Conservation (phyloP, 1,140 invertebrate genomes). For the Caenorhabditis inopinata region DNA sequence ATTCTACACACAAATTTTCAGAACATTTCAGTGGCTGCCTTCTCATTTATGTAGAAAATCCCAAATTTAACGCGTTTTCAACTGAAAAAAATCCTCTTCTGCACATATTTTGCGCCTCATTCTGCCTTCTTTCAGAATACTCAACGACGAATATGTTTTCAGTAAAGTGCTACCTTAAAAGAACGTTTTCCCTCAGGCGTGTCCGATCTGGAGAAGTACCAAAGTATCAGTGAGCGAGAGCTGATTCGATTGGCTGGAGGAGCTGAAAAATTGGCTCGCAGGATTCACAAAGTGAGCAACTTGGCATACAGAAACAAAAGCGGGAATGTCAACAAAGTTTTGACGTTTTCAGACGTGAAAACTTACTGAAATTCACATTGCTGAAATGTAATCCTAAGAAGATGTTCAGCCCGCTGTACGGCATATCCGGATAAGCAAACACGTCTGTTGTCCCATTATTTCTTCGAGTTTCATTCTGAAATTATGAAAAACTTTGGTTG, state of each 20-base stretch:
- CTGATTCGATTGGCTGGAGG: conserved; percentile 49
- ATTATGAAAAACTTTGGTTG: too few species aligned
- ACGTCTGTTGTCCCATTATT: conserved; percentile 43
- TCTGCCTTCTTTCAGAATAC: too few species aligned
- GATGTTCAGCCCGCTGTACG: conserved; percentile 44
- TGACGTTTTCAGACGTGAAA: background rate
- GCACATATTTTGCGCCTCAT: too few species aligned
- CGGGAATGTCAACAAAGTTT: too few species aligned
- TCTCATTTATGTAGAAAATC: too few species aligned
- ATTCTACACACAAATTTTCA: too few species aligned
- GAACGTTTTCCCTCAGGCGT: conserved; percentile 41
- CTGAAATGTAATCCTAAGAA: conserved; percentile 60
- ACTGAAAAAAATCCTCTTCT: too few species aligned
- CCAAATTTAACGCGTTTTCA: too few species aligned
- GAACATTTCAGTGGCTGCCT: too few species aligned
- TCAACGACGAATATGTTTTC: background rate
- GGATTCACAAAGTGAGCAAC: too few species aligned
- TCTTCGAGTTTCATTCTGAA: conserved; percentile 30
- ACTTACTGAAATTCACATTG: conserved; percentile 44
- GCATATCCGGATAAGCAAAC: conserved; percentile 54
- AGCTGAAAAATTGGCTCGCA: background rate
- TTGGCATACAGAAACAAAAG: too few species aligned
- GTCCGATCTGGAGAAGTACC: conserved; percentile 59
- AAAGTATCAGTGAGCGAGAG: conserved; percentile 53
- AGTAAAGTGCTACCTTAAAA: background rate